Percentiles rank a stretch among this genome's conserved stretches.
Evolutionary conservation across 2,797 vertebrate genomes (phyloP).

Genomic region (Florisuga fusca): DNA sequence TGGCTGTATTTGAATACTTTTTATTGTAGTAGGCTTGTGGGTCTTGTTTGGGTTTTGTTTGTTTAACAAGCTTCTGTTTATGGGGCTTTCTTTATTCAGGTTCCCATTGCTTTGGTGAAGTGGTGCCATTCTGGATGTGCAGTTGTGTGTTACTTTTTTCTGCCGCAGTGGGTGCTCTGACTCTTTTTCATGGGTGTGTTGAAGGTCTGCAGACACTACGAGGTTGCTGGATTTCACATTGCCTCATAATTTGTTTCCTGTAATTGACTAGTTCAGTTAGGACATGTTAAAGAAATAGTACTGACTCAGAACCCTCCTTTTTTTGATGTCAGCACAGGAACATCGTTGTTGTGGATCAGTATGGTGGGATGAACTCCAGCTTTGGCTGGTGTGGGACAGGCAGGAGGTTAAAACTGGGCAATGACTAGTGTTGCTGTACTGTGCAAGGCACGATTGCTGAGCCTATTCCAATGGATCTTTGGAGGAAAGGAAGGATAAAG

Average conservation of each 20-base stretch:
- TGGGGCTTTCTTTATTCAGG: background rate
- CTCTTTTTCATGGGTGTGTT: background rate
- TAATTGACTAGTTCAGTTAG: background rate
- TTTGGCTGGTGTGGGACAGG: background rate
- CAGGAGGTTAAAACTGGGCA: background rate
- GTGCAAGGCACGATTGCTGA: background rate
- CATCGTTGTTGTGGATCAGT: fast-evolving
- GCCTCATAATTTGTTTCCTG: background rate
- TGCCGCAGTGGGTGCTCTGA: fast-evolving
- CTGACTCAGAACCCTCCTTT: background rate
- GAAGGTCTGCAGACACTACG: background rate
- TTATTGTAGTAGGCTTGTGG: background rate
- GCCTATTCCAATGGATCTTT: background rate
- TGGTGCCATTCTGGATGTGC: background rate
- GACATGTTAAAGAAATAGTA: background rate
- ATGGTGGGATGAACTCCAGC: background rate
- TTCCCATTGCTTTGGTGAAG: background rate
- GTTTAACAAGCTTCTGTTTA: background rate
- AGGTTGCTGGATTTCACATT: background rate
- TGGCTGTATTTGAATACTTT: background rate
- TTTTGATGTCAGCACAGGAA: background rate
- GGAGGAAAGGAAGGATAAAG: background rate
- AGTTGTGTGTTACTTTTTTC: fast-evolving
- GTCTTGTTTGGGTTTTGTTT: background rate
- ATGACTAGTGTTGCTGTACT: background rate